phyloP scores from a whole-genome alignment of 1,140 invertebrate species.

The Aphidius gifuensis region DNA sequence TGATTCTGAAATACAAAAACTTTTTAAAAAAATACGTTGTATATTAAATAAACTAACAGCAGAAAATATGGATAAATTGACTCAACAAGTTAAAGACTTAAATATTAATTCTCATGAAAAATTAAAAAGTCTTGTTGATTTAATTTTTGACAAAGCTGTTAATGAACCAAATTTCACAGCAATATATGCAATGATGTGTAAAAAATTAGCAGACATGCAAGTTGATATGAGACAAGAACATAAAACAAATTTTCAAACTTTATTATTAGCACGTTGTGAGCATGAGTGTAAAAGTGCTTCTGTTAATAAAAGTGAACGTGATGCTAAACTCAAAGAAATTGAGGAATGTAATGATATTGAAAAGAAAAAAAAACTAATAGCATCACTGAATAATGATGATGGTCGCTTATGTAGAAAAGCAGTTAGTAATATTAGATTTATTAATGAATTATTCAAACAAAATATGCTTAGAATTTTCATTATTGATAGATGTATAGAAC shows the following conservation, averaged over 20 bases:
- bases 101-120: conserved; percentile 78
- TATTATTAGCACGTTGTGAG: conserved; percentile 82
- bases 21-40: conserved; percentile 81
- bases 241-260: conserved; percentile 68
- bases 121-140: conserved; percentile 78
- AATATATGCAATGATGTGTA: conserved; percentile 84
- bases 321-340: too few relatives aligned
- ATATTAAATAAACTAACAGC: conserved; percentile 58
- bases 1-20: conserved; percentile 65
- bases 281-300: conserved; percentile 80
- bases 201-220: conserved; percentile 44
- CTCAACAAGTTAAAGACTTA: conserved; percentile 71
- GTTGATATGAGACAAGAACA: conserved; percentile 49
- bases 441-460: conserved; percentile 29
- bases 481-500: too few relatives aligned
- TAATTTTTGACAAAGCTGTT: conserved; percentile 93
- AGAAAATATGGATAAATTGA: conserved; percentile 54
- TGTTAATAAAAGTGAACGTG: conserved; percentile 31
- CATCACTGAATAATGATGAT: conserved; percentile 43
- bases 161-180: conserved; percentile 90
- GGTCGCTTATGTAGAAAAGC: conserved; percentile 74
- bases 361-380: too few relatives aligned
- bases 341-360: too few relatives aligned
- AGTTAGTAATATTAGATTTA: conserved; percentile 71
- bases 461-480: too few relatives aligned